Evolutionary conservation across 2,113 vertebrate species (phyloP).

Genomic region (Thunnus thynnus): DNA sequence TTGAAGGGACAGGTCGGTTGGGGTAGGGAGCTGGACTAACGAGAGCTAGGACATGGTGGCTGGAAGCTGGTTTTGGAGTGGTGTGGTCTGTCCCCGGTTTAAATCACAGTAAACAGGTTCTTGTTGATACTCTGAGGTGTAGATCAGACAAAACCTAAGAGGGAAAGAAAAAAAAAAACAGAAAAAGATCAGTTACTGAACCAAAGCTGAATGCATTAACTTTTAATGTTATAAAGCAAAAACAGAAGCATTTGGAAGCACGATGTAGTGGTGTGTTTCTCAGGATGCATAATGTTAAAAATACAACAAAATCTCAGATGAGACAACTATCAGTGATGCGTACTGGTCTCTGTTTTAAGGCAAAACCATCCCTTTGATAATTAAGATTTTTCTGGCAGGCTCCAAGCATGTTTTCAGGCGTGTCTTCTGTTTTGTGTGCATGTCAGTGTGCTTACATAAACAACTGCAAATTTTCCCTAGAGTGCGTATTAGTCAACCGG

Average conservation of each 20-base stretch:
- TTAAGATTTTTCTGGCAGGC: conserved; percentile 30
- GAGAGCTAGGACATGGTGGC: conserved; percentile 76
- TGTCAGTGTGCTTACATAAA: conserved; percentile 18
- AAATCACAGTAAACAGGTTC: conserved; percentile 19
- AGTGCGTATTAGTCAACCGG: conserved; percentile 37
- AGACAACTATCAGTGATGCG: not conserved
- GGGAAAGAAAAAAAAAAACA: not conserved
- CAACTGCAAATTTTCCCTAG: conserved; percentile 35
- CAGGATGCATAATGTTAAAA: conserved; percentile 8
- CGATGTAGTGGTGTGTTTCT: not conserved
- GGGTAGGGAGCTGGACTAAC: conserved; percentile 7
- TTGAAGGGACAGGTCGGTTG: conserved; percentile 51
- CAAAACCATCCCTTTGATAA: conserved; percentile 15
- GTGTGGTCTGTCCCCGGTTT: conserved; percentile 2
- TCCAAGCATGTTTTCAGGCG: conserved; percentile 22
- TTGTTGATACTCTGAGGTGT: not conserved
- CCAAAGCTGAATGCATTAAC: conserved; percentile 24
- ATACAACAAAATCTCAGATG: not conserved
- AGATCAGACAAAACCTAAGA: conserved; percentile 50
- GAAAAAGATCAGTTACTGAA: conserved; percentile 32
- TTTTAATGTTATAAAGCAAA: conserved; percentile 46
- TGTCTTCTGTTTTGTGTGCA: conserved; percentile 16
- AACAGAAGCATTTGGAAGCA: conserved; percentile 11
- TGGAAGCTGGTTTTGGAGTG: not conserved
- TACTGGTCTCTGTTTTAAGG: not conserved